phyloP scores from a whole-genome alignment of 1,140 invertebrate species.

The Piezodorus guildinii region DNA sequence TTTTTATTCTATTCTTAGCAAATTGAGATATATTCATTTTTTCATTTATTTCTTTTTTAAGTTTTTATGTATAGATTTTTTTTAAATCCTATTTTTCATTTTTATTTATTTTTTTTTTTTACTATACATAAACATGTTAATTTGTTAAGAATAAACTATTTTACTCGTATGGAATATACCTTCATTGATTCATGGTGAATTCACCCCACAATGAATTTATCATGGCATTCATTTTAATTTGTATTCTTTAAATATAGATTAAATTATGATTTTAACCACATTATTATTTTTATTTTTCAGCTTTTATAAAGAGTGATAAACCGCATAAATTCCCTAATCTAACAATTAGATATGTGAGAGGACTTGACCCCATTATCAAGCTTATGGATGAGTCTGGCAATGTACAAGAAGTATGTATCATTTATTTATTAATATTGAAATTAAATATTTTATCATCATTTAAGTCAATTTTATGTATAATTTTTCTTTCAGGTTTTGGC shows the following conservation, averaged over 20 bases:
- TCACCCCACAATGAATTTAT: too few species aligned
- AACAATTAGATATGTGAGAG: conserved; percentile 77
- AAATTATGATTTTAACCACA: neutral
- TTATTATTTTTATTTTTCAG: conserved; percentile 37
- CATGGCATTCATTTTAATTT: too few species aligned
- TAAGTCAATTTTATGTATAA: neutral
- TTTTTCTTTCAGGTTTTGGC: conserved; percentile 51
- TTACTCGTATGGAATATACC: too few species aligned
- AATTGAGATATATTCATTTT: too few species aligned
- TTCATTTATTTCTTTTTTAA: too few species aligned
- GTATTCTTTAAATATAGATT: neutral
- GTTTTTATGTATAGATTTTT: too few species aligned
- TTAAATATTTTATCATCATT: neutral
- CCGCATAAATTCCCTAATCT: conserved; percentile 79
- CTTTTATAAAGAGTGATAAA: conserved; percentile 81
- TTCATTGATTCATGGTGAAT: too few species aligned
- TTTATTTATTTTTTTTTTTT: too few species aligned
- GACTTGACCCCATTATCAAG: conserved; percentile 85
- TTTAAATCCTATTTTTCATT: too few species aligned
- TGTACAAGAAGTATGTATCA: conserved; percentile 48
- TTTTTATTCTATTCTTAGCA: too few species aligned
- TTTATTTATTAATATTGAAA: neutral
- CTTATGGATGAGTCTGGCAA: conserved; percentile 71
- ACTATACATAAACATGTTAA: too few species aligned
- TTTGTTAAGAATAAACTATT: too few species aligned